phyloP scores from a whole-genome alignment of 2,113 vertebrate genomes.

The Pavo muticus region DNA sequence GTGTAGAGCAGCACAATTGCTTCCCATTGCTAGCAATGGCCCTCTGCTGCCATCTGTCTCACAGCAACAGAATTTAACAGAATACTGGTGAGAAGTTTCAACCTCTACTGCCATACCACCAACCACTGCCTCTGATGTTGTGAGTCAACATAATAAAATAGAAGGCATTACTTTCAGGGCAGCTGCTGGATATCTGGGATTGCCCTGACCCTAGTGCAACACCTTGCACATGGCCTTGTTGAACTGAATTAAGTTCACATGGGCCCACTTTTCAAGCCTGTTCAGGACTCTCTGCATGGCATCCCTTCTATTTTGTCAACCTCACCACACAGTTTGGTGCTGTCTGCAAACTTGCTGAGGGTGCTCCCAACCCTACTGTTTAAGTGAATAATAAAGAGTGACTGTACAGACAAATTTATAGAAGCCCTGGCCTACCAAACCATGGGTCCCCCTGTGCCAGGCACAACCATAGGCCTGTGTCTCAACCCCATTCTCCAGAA shows the following conservation, averaged over 20 bases:
- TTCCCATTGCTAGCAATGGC: too few relatives aligned
- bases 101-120: background rate
- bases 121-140: background rate
- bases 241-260: background rate
- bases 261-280: background rate
- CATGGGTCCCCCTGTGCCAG: accelerated
- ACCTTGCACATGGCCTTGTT: background rate
- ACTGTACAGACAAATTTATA: background rate
- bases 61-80: background rate
- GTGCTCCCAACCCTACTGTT: background rate
- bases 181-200: too few relatives aligned
- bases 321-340: background rate
- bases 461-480: too few relatives aligned
- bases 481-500: background rate
- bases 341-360: background rate
- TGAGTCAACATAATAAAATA: too few relatives aligned
- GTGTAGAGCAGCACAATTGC: background rate
- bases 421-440: background rate
- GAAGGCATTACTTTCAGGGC: background rate
- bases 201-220: background rate
- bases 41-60: background rate
- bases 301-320: background rate
- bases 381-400: background rate
- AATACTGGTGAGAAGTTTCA: background rate
- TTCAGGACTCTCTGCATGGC: background rate